Percentiles rank a stretch among this genome's conserved stretches.
Evolutionary conservation across 2,113 vertebrate species (phyloP).

Genomic region (Stegastes partitus): DNA sequence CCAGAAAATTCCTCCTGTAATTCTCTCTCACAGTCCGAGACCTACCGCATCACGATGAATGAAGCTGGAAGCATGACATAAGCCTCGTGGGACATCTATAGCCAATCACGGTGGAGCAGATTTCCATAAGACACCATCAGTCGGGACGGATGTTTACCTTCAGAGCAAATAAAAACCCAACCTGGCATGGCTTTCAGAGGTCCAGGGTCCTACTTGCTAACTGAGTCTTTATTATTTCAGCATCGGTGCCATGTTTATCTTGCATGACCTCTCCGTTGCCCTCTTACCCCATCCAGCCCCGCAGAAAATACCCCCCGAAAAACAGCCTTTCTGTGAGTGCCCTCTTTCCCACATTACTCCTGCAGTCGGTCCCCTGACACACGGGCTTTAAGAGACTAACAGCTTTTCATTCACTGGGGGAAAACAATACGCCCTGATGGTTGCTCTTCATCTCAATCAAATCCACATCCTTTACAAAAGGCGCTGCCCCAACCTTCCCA

Average conservation of each 20-base stretch:
- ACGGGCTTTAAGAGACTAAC: conserved; percentile 66
- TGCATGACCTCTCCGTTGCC: conserved; percentile 70
- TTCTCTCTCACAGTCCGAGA: conserved; percentile 44
- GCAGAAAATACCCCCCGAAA: conserved; percentile 60
- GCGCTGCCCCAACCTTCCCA: conserved; percentile 44
- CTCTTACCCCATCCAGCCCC: conserved; percentile 52
- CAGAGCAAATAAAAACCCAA: conserved; percentile 48
- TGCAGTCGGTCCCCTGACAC: conserved; percentile 68
- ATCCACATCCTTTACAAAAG: conserved; percentile 64
- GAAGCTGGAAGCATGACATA: conserved; percentile 61
- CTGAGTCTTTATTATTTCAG: conserved; percentile 73
- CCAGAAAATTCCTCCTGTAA: conserved; percentile 18
- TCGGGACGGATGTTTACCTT: conserved; percentile 60
- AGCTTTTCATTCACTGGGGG: conserved; percentile 73
- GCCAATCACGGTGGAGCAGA: conserved; percentile 34
- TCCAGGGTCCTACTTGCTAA: conserved; percentile 22
- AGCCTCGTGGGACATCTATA: conserved; percentile 33
- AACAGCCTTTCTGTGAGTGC: conserved; percentile 62
- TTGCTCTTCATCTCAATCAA: conserved; percentile 69
- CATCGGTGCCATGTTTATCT: conserved; percentile 73
- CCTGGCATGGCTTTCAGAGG: conserved; percentile 27
- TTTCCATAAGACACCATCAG: conserved; percentile 32
- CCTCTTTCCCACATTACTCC: conserved; percentile 81
- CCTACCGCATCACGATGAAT: conserved; percentile 39
- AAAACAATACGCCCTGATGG: conserved; percentile 69